Conservation (phyloP, 2,113 vertebrate species). For the Otolemur garnettii region DNA sequence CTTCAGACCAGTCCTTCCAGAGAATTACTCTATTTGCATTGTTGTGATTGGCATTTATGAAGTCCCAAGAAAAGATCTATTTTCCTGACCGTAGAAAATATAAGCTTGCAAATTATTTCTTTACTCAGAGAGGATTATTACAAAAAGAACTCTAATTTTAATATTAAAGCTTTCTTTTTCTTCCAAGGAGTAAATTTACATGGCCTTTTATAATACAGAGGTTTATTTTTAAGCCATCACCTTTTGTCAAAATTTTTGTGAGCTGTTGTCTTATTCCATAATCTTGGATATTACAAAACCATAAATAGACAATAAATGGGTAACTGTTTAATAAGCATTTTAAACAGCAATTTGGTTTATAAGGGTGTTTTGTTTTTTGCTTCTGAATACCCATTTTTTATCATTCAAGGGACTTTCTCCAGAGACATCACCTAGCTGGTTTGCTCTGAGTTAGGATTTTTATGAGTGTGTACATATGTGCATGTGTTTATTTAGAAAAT, state of each 20-base stretch:
- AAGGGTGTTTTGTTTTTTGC: slow-evolving; percentile 59
- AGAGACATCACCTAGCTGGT: slow-evolving; percentile 48
- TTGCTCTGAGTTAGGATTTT: slow-evolving; percentile 51
- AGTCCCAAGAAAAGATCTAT: slow-evolving; percentile 80
- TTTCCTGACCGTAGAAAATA: slow-evolving; percentile 78
- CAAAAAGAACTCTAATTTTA: slow-evolving; percentile 70
- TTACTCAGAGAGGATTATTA: slow-evolving; percentile 58
- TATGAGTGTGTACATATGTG: not conserved
- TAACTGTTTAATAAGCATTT: slow-evolving; percentile 57
- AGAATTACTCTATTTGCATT: slow-evolving; percentile 76
- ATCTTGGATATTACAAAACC: slow-evolving; percentile 49
- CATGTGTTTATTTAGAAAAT: not conserved
- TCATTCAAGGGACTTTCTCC: slow-evolving; percentile 52
- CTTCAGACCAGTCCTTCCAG: slow-evolving; percentile 73
- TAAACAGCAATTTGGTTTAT: slow-evolving; percentile 26
- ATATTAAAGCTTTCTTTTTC: slow-evolving; percentile 46
- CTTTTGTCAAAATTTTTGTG: slow-evolving; percentile 53
- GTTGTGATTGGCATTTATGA: slow-evolving; percentile 66
- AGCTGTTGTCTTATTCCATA: slow-evolving; percentile 56
- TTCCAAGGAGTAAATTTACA: slow-evolving; percentile 42
- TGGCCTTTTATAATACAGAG: slow-evolving; percentile 64
- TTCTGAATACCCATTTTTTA: slow-evolving; percentile 68
- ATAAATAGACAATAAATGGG: slow-evolving; percentile 53
- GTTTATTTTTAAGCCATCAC: slow-evolving; percentile 52
- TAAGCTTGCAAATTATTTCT: slow-evolving; percentile 69